Evolutionary conservation across 1,140 invertebrate genomes (phyloP), one percentile per base, ranked within the genome.

Genomic region (Homarus americanus): DNA sequence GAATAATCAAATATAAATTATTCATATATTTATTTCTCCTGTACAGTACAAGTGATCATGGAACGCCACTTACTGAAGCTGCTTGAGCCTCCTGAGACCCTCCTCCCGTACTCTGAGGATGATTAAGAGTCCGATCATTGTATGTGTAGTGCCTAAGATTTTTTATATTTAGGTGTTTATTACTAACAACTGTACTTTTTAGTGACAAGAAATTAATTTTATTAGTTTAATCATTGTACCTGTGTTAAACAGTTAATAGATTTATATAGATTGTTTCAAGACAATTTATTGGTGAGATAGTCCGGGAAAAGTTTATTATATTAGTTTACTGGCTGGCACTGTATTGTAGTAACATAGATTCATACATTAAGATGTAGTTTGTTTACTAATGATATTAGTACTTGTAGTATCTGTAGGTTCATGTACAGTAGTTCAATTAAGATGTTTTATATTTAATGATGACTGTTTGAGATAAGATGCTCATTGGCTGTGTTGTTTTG

Each of bases 51-150:
- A 75, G 34, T 75, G 10, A 75, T 75, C 7, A 10, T 75, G 73
- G 73, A 75, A 20, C 36, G 73, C 15, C 36, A 38, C 24, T 75
- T 75, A 17, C 73, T 75, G 73, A 75, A 75, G 73, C n/a, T 75
- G 73, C 73, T 75, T 0, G 73, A 75, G 73, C n/a, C n/a, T 75
- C 73, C 12, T 75, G n/a, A n/a, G n/a, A 75, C 34, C 63, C 28
- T 20, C 24, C 1, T 75, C 10, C 36, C 15, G 73, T 36, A 12
- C 41, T 36, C 10, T 38, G 15, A 38, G 15, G 28, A 75, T 34
- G 73, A n/a, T 38, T 15, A 75, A 38, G 73, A 38, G n/a, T 17
- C 28, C 15, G 20, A 24, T 28, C 28, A 24, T 66, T 1, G 2
- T 28, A 66, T 66, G 63, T 3, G 20, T 24, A 66, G 20, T 24